Evolutionary conservation across 2,113 vertebrate genomes (phyloP).

Genomic region (Mustela nigripes): DNA sequence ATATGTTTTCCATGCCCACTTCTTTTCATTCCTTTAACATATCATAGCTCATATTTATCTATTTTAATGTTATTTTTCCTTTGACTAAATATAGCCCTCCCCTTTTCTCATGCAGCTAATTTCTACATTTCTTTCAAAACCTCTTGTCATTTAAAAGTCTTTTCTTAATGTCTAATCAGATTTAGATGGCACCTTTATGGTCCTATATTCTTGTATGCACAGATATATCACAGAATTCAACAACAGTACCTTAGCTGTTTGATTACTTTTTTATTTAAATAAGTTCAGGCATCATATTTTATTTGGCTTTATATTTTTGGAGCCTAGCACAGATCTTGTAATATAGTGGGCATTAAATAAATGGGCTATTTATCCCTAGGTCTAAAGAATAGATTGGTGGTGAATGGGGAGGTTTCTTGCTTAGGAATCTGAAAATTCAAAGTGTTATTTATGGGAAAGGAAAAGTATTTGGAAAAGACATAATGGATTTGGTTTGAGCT

Average conservation of each 20-base stretch:
- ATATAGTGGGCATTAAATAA: not conserved
- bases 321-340: not conserved
- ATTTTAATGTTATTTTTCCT: not conserved
- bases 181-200: not conserved
- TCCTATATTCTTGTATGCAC: not conserved
- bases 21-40: not conserved
- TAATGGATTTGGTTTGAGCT: not conserved
- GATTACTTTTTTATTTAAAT: not conserved
- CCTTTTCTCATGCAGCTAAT: not conserved
- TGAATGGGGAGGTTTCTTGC: not conserved
- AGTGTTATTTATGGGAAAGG: not conserved
- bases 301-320: not conserved
- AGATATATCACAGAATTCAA: not conserved
- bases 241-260: not conserved
- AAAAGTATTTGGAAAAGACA: not conserved
- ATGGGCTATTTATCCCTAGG: not conserved
- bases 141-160: not conserved
- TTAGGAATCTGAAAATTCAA: not conserved
- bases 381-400: not conserved
- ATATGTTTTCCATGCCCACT: not conserved
- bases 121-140: conserved; percentile 13
- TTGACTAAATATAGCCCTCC: not conserved
- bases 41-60: not conserved
- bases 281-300: not conserved
- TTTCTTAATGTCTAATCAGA: not conserved